Evolutionary conservation across 2,888 invertebrate genomes (phyloP), one percentile per base, ranked within the genome.

Genomic region (Drosophila barbarae): DNA sequence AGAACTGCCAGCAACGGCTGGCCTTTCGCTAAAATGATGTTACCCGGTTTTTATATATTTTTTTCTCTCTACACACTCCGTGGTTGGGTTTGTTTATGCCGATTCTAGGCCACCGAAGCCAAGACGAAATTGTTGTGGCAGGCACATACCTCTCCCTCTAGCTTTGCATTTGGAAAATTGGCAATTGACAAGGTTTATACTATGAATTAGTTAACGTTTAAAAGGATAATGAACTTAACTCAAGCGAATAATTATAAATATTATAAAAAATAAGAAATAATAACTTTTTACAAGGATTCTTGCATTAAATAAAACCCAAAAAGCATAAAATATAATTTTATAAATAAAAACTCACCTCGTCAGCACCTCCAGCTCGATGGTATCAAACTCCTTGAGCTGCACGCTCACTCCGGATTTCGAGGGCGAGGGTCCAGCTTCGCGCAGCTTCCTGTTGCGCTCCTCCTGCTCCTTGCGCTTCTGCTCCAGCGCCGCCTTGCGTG

Each of bases 311-410:
- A n/a, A 5, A 0, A 26, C 4, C 15, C 35, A 8, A n/a, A 1
- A 9, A 36, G 36, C 36, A 21, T 23, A 4, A 23, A 23, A 23
- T 23, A 4, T 23, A 23, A 23, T 23, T 23, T 23, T 23, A 23
- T 23, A 23, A 23, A 23, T 23, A 23, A 15, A 26, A 42, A 26
- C 76, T 89, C 88, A 95, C 94, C 95, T 95, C 71, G 92, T 90
- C 64, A 93, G 92, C 85, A 95, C 92, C 90, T 95, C 94, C 87
- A 96, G 90, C 89, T 95, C 92, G 86, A 96, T 93, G 39, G 93
- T 92, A 76, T 93, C 93, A 81, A 95, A 95, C 84, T 92, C 91
- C 86, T 93, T 91, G 42, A 93, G 89, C 90, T 92, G 91, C 34
- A 89, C 65, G 4, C 52, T 50, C 46, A 71, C 72, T 21, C 78